phyloP scores from a whole-genome alignment of 1,140 invertebrate species.

The Akabosia matsudoensis region DNA sequence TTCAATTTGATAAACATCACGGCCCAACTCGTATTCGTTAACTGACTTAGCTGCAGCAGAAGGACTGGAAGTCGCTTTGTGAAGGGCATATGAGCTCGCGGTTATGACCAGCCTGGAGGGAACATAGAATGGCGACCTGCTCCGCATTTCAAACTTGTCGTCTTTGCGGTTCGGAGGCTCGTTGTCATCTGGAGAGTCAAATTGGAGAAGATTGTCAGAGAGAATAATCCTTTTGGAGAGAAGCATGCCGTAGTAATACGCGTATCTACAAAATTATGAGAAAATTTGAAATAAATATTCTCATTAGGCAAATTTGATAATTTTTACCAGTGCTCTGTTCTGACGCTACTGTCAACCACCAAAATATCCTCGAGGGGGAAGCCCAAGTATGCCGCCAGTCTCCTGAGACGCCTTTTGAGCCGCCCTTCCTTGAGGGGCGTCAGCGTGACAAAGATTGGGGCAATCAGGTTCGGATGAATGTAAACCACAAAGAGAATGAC shows the following conservation, averaged over 20 bases:
- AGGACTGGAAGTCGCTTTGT: background rate
- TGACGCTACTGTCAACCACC: background rate
- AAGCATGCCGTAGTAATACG: background rate
- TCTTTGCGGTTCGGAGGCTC: background rate
- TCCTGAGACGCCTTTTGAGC: background rate
- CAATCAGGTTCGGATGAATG: background rate
- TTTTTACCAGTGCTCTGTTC: background rate
- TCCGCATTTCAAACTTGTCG: background rate
- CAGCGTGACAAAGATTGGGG: background rate
- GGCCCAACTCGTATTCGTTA: background rate
- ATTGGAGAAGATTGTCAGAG: background rate
- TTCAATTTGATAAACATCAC: background rate
- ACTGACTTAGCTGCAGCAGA: too few species aligned
- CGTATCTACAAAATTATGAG: background rate
- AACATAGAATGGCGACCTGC: background rate
- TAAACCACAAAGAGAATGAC: background rate
- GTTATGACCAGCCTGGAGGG: background rate
- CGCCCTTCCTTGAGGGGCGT: background rate
- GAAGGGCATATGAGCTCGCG: background rate
- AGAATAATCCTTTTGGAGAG: background rate
- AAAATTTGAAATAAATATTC: background rate
- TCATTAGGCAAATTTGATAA: background rate
- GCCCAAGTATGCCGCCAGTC: background rate
- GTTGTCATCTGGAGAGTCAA: background rate
- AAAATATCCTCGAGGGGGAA: slow-evolving; percentile 2